Percentiles rank a stretch among this genome's conserved stretches.
Evolutionary conservation across 2,888 invertebrate genomes (phyloP).

Genomic region (Chrysolina oricalcia): DNA sequence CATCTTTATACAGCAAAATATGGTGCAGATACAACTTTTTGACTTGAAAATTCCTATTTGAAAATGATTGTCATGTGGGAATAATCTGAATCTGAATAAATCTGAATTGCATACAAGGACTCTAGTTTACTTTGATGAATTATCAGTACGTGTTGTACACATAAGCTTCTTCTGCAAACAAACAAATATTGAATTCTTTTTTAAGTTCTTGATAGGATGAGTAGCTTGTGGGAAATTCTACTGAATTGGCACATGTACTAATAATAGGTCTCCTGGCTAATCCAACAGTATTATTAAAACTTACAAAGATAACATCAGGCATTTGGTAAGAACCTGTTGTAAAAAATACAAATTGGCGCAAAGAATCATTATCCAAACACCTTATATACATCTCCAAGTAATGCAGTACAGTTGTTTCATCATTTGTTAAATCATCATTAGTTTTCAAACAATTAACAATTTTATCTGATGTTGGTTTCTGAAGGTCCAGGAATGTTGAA

Average conservation of each 20-base stretch:
- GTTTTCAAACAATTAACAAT: constrained; percentile 27
- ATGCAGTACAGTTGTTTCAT: constrained; percentile 17
- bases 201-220: constrained; percentile 26
- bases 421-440: constrained; percentile 22
- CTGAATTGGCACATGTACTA: constrained; percentile 27
- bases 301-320: constrained; percentile 14
- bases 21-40: too few species aligned
- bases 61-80: too few species aligned
- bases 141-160: constrained; percentile 16
- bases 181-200: constrained; percentile 20
- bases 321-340: constrained; percentile 24
- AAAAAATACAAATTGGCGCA: constrained; percentile 16
- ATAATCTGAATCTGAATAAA: not conserved
- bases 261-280: constrained; percentile 3
- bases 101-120: not conserved
- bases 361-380: constrained; percentile 5
- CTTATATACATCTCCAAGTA: constrained; percentile 27
- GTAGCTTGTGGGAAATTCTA: not conserved
- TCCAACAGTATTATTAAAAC: constrained; percentile 16
- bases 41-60: too few species aligned
- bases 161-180: constrained; percentile 22
- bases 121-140: not conserved
- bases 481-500: constrained; percentile 1
- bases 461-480: constrained; percentile 19
- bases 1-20: too few species aligned